Evolutionary conservation across 2,888 invertebrate genomes (phyloP), one percentile per base, ranked within the genome.

Genomic region (Stenoptilia bipunctidactyla): DNA sequence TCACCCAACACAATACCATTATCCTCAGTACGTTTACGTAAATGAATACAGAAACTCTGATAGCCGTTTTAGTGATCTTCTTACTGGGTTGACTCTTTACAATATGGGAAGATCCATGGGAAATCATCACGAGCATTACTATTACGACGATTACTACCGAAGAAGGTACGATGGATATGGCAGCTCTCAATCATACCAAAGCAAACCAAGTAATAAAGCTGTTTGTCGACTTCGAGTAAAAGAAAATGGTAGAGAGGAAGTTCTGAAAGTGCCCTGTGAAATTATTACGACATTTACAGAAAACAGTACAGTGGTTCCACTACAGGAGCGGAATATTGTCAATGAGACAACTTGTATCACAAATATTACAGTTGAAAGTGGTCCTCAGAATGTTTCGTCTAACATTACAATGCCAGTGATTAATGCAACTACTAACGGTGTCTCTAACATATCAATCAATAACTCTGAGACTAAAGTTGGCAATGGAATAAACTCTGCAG

Each of bases 261-360:
- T 52, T 13, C 47, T 82, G 10, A 76, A 64, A 51, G 66, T 83
- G 49, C 82, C 82, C 1, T 83, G 82, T 49, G 82, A 75, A 58
- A 80, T 80, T 6, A 80, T 83, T 6, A 76, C 82, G 1, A 83
- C 82, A 1, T 83, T 83, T 43, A 68, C 70, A 2, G 60, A 69
- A 44, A 69, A 58, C 2, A 64, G 71, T 44, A 58, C 56, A 63
- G 59, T 42, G 44, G 55, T 27, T 43, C 51, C 43, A 41, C 41
- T 40, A 47, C 3, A 3, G 8, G 4, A 20, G 20, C 3, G 39
- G 43, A 39, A 41, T 27, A 46, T 49, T 13, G 48, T 57, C 2
- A 69, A 69, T 35, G 51, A 55, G 38, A 72, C 66, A 15, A 61
- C 66, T 8, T 75, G 75, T 48, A 57, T 60, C 1, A 66, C 67